phyloP scores from a whole-genome alignment of 2,113 vertebrate species.

The Gasterosteus nipponicus region DNA sequence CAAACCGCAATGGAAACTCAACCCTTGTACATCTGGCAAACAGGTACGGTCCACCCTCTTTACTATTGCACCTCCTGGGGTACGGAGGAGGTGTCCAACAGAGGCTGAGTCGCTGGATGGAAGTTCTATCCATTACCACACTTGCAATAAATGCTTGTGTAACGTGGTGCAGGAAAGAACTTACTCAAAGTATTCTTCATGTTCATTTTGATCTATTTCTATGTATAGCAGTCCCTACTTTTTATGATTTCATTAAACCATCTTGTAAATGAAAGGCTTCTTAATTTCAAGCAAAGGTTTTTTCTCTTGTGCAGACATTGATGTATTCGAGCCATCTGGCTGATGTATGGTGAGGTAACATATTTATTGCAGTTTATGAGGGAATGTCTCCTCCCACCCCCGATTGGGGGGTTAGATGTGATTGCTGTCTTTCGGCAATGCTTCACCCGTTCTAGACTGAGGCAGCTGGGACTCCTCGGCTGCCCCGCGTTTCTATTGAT shows the following conservation, averaged over 20 bases:
- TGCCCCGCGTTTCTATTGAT: conserved; percentile 34
- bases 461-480: conserved; percentile 52
- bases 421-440: conserved; percentile 23
- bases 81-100: background rate
- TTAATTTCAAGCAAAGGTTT: conserved; percentile 38
- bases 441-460: conserved; percentile 20
- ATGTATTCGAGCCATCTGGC: conserved; percentile 59
- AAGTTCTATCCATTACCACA: conserved; percentile 15
- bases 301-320: background rate
- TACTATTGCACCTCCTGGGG: conserved; percentile 18
- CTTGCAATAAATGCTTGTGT: conserved; percentile 33
- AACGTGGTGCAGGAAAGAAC: background rate
- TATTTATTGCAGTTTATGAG: conserved; percentile 68
- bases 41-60: conserved; percentile 70
- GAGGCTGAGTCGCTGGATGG: background rate
- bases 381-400: conserved; percentile 32
- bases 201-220: background rate
- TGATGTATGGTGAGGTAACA: conserved; percentile 34
- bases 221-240: background rate
- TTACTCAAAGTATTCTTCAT: background rate
- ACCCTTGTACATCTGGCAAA: conserved; percentile 82
- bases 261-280: background rate
- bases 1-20: conserved; percentile 73
- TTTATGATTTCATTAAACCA: background rate
- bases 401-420: conserved; percentile 31